These are phyloP conservation scores for Conger conger DNA, from an alignment of 2,113 vertebrate species.

Conservation along the genomic window DNA sequence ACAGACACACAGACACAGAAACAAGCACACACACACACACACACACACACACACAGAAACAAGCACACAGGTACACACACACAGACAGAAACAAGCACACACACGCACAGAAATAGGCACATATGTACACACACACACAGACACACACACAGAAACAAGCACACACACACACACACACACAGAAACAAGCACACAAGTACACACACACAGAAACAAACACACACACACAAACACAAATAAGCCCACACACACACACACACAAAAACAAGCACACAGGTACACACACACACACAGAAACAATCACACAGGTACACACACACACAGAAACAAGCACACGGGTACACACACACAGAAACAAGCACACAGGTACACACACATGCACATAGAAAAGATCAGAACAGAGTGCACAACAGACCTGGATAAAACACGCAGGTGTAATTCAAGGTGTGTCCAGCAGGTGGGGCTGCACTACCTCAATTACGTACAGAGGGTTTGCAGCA, in stretches of 20 bases:
- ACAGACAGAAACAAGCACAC: no score
- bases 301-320: neutral
- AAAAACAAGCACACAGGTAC: neutral
- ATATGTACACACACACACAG: neutral
- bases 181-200: no score
- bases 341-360: neutral
- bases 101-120: neutral
- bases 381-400: neutral
- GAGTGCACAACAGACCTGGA: neutral
- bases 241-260: neutral
- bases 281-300: conserved; percentile 7
- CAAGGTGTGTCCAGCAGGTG: neutral
- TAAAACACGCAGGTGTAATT: neutral
- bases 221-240: neutral
- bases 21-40: neutral
- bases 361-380: no score
- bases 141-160: neutral
- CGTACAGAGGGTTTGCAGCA: neutral
- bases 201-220: neutral
- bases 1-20: neutral
- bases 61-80: neutral
- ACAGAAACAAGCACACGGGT: neutral
- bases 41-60: neutral
- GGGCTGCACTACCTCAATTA: neutral
- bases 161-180: conserved; percentile 8